Percentiles rank a stretch among this genome's conserved stretches.
phyloP scores from a whole-genome alignment of 2,888 invertebrate genomes.

The Platerodrilus igneus region DNA sequence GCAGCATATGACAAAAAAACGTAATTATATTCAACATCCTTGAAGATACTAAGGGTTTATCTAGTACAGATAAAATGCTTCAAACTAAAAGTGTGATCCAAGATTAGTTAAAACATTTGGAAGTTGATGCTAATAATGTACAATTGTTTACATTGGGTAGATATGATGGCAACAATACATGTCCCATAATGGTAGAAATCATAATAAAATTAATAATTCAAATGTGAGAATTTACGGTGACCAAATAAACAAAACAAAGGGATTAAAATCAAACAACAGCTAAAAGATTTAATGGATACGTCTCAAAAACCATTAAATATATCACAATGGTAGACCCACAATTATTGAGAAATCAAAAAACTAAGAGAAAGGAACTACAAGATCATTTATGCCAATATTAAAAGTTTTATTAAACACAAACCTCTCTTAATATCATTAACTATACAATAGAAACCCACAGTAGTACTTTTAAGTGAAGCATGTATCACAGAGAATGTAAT shows the following conservation, averaged over 20 bases:
- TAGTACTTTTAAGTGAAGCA: no score
- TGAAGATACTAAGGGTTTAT: not conserved
- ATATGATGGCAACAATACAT: not conserved
- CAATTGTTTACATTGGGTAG: not conserved
- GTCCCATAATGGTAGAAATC: not conserved
- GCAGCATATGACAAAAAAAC: not conserved
- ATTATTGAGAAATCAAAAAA: constrained; percentile 39
- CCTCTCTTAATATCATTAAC: no score
- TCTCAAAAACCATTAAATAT: constrained; percentile 14
- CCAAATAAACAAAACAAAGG: constrained; percentile 2
- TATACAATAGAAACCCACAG: no score
- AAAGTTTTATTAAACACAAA: no score
- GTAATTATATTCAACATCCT: not conserved
- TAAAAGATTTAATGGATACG: constrained; percentile 11
- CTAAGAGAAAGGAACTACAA: constrained; percentile 68
- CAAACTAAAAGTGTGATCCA: not conserved
- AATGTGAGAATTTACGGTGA: not conserved
- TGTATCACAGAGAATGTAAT: no score
- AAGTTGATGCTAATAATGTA: not conserved
- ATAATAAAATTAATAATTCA: not conserved
- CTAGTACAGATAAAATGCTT: not conserved
- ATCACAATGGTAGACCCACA: constrained; percentile 13
- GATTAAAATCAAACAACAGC: constrained; percentile 4
- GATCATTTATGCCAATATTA: no score
- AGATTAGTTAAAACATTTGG: not conserved